Evolutionary conservation across 2,888 invertebrate genomes (phyloP).

Genomic region (Lepidonotus clava): DNA sequence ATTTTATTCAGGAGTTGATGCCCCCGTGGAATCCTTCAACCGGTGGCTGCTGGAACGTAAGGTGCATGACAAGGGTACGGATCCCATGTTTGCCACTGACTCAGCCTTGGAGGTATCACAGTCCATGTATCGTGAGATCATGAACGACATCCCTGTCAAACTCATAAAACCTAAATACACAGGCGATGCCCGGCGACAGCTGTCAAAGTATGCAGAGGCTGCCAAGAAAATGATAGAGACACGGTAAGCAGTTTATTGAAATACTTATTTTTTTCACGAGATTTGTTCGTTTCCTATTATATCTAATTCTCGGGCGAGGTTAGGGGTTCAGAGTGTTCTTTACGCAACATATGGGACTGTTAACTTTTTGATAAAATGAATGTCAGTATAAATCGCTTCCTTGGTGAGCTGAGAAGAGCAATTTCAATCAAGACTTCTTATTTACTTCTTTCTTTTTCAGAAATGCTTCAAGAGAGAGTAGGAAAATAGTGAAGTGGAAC

Average conservation of each 20-base stretch:
- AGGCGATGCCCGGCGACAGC: slow-evolving; percentile 95
- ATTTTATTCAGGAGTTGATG: slow-evolving; percentile 90
- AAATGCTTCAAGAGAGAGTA: slow-evolving; percentile 87
- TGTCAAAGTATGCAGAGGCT: slow-evolving; percentile 96
- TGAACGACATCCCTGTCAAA: slow-evolving; percentile 98
- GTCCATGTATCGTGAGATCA: slow-evolving; percentile 97
- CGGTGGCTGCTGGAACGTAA: slow-evolving; percentile 97
- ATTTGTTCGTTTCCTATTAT: too few relatives aligned
- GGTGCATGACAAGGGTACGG: slow-evolving; percentile 92
- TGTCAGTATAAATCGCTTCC: too few relatives aligned
- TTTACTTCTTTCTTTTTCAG: slow-evolving; percentile 2
- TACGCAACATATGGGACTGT: too few relatives aligned
- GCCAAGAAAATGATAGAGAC: slow-evolving; percentile 98
- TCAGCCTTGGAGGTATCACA: slow-evolving; percentile 95
- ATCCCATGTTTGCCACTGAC: slow-evolving; percentile 94
- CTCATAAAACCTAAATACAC: slow-evolving; percentile 96
- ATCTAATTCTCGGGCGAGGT: too few relatives aligned
- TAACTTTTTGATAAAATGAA: too few relatives aligned
- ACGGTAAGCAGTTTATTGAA: slow-evolving; percentile 80
- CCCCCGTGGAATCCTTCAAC: slow-evolving; percentile 97
- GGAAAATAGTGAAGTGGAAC: slow-evolving; percentile 99
- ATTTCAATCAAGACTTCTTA: too few relatives aligned
- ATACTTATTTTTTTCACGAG: too few relatives aligned
- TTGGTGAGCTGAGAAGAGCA: too few relatives aligned
- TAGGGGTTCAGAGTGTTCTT: too few relatives aligned